Percentiles rank a stretch among this genome's conserved stretches.
phyloP scores from a whole-genome alignment of 2,797 vertebrate species.

The Megalops cyprinoides region DNA sequence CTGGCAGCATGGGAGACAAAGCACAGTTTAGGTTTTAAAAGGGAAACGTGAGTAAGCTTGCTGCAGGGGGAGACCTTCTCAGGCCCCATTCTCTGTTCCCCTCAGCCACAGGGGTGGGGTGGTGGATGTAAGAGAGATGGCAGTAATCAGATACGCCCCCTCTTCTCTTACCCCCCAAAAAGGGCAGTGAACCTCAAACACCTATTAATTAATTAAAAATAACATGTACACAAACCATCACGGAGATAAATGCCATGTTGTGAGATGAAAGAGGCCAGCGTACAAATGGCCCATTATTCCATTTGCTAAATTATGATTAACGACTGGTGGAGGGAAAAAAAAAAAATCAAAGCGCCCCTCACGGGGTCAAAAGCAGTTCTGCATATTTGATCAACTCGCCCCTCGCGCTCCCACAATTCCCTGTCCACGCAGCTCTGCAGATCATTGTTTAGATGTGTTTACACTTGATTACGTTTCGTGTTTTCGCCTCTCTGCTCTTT shows the following conservation, averaged over 20 bases:
- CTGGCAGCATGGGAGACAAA: conserved; percentile 70
- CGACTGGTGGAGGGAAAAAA: conserved; percentile 70
- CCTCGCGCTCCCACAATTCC: conserved; percentile 53
- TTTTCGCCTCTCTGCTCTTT: conserved; percentile 52
- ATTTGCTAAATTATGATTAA: conserved; percentile 77
- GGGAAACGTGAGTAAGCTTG: conserved; percentile 80
- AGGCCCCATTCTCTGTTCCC: conserved; percentile 80
- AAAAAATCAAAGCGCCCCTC: conserved; percentile 57
- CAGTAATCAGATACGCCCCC: conserved; percentile 79
- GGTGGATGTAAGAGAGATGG: no score
- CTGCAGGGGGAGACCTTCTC: conserved; percentile 75
- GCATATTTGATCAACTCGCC: conserved; percentile 71
- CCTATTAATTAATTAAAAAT: conserved; percentile 13
- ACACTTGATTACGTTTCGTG: conserved; percentile 72
- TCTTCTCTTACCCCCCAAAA: conserved; percentile 70
- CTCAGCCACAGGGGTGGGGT: conserved; percentile 70
- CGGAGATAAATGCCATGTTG: conserved; percentile 15
- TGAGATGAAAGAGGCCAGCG: conserved; percentile 52
- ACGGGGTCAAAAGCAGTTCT: conserved; percentile 71
- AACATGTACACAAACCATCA: conserved; percentile 68
- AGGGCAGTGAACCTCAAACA: conserved; percentile 21
- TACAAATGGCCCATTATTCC: conserved; percentile 70
- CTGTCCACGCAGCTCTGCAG: conserved; percentile 54
- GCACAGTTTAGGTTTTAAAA: conserved; percentile 80
- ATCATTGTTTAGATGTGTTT: conserved; percentile 64